Evolutionary conservation across 2,797 vertebrate genomes (phyloP).

Genomic region (Coregonus suidteri): DNA sequence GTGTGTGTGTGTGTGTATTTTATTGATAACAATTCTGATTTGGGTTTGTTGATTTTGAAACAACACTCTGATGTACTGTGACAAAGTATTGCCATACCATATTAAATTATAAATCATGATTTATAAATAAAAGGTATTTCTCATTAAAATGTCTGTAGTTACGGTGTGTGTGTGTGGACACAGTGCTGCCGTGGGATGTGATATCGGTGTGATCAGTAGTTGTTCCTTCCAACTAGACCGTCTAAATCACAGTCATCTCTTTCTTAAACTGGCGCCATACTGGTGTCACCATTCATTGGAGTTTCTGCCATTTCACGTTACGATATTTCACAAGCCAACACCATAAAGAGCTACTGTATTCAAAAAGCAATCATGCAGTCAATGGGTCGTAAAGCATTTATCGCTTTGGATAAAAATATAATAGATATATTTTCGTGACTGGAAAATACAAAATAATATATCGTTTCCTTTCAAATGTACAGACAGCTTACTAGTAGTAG

Average conservation of each 20-base stretch:
- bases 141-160: constrained; percentile 39
- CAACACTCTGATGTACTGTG: constrained; percentile 90
- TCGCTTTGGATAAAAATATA: neutral
- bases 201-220: neutral
- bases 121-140: constrained; percentile 84
- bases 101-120: constrained; percentile 97
- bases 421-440: neutral
- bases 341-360: constrained; percentile 21
- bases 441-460: neutral
- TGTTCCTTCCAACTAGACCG: constrained; percentile 7
- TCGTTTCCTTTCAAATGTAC: neutral
- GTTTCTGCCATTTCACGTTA: constrained; percentile 76
- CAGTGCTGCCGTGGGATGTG: neutral
- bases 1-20: constrained; percentile 62
- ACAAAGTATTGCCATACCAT: constrained; percentile 82
- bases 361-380: neutral
- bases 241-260: constrained; percentile 48
- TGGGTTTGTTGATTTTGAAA: constrained; percentile 89
- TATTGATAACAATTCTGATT: constrained; percentile 74
- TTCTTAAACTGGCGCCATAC: constrained; percentile 11
- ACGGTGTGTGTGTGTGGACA: constrained; percentile 5
- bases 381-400: neutral
- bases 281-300: constrained; percentile 61
- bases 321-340: constrained; percentile 76
- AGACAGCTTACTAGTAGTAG: neutral